phyloP scores from a whole-genome alignment of 2,888 invertebrate species.

The Megaustenia siamemsis region DNA sequence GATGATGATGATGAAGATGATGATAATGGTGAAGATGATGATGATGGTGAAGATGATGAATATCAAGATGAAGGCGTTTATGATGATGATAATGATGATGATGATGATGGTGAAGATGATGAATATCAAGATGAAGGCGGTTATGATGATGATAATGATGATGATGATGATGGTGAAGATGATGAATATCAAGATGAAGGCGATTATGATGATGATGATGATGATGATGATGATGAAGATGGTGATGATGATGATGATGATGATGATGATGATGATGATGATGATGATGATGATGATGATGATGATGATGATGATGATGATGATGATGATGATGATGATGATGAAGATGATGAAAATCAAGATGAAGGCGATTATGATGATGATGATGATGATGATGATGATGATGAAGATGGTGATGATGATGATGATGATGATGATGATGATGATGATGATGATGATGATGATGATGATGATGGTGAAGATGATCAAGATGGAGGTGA shows the following conservation, averaged over 20 bases:
- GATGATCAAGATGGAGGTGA: conserved; percentile 19
- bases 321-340: neutral
- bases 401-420: conserved; percentile 26
- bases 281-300: conserved; percentile 34
- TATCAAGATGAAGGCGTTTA: too few species aligned
- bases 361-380: neutral
- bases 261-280: conserved; percentile 44
- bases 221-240: conserved; percentile 9
- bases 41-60: conserved; percentile 2
- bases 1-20: conserved; percentile 42
- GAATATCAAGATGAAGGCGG: too few species aligned
- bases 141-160: neutral
- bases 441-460: neutral
- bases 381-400: neutral
- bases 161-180: neutral
- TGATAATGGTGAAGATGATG: conserved; percentile 32
- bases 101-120: neutral
- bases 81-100: neutral
- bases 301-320: conserved; percentile 13
- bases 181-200: neutral
- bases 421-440: conserved; percentile 25
- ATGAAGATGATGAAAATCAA: neutral
- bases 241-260: conserved; percentile 25
- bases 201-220: neutral
- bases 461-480: neutral